These are phyloP conservation scores for Diloba caeruleocephala DNA, from an alignment of 2,888 invertebrate species.

Conservation along the genomic window DNA sequence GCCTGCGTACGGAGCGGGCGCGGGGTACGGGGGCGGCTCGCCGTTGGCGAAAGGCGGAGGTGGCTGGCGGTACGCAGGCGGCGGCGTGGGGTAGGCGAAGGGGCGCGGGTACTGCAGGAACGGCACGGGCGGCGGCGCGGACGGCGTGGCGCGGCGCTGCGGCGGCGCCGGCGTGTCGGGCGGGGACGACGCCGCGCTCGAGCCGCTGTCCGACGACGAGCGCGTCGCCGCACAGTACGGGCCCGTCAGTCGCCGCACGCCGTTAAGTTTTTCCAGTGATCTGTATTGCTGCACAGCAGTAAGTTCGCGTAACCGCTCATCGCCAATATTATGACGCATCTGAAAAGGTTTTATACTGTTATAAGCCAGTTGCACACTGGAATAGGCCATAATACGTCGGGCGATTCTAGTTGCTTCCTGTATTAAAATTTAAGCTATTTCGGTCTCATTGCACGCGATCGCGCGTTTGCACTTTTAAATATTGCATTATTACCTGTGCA, in stretches of 20 bases:
- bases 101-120: constrained; percentile 78
- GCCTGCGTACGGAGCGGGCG: constrained; percentile 81
- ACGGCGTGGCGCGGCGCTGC: constrained; percentile 67
- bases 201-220: constrained; percentile 84
- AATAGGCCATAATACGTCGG: too few relatives aligned
- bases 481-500: too few relatives aligned
- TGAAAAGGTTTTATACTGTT: constrained; percentile 61
- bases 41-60: constrained; percentile 84
- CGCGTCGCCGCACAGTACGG: constrained; percentile 67
- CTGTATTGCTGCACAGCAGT: constrained; percentile 87
- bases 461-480: too few relatives aligned
- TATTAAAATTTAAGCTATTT: too few relatives aligned
- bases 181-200: constrained; percentile 79
- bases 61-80: constrained; percentile 80
- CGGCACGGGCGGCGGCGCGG: constrained; percentile 69
- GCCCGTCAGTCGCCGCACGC: constrained; percentile 86
- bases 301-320: constrained; percentile 90
- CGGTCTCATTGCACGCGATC: too few relatives aligned
- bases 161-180: constrained; percentile 78
- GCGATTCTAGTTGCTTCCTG: too few relatives aligned
- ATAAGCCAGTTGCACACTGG: not conserved
- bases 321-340: constrained; percentile 90
- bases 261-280: constrained; percentile 89
- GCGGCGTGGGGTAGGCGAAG: constrained; percentile 79
- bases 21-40: constrained; percentile 81